phyloP scores from a whole-genome alignment of 2,888 invertebrate genomes.

The Aquatica leii region DNA sequence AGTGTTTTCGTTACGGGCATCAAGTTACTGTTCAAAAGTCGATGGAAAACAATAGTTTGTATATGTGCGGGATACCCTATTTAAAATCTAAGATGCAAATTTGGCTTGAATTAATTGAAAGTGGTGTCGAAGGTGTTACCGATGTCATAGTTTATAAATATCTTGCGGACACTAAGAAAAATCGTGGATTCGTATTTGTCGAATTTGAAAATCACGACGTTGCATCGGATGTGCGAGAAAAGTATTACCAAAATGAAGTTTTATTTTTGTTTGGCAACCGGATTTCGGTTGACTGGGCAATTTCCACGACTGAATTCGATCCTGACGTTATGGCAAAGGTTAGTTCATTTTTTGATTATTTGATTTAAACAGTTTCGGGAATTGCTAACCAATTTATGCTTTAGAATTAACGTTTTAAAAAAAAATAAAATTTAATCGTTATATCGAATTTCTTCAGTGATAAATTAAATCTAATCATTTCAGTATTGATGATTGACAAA shows the following conservation, averaged over 20 bases:
- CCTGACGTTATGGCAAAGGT: constrained; percentile 72
- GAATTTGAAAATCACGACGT: constrained; percentile 80
- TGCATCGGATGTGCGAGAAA: constrained; percentile 54
- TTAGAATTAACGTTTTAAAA: too few species aligned
- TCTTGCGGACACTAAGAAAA: constrained; percentile 67
- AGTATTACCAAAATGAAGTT: constrained; percentile 42
- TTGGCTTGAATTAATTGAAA: constrained; percentile 65
- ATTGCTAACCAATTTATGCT: too few species aligned
- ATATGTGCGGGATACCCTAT: constrained; percentile 50
- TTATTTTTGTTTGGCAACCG: too few species aligned
- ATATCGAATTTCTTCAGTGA: too few species aligned
- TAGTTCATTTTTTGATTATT: constrained; percentile 49
- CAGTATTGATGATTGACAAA: too few species aligned
- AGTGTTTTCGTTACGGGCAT: constrained; percentile 70
- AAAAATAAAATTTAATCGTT: too few species aligned
- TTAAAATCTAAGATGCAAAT: constrained; percentile 67
- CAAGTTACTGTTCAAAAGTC: constrained; percentile 73
- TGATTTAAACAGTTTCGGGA: too few species aligned
- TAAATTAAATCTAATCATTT: too few species aligned
- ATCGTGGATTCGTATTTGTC: constrained; percentile 83
- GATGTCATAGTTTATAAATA: constrained; percentile 72
- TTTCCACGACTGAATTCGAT: constrained; percentile 77
- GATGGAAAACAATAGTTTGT: constrained; percentile 49
- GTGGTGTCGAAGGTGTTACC: constrained; percentile 51
- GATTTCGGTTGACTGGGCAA: constrained; percentile 84